phyloP scores from a whole-genome alignment of 2,113 vertebrate genomes.

The Ahaetulla prasina region DNA sequence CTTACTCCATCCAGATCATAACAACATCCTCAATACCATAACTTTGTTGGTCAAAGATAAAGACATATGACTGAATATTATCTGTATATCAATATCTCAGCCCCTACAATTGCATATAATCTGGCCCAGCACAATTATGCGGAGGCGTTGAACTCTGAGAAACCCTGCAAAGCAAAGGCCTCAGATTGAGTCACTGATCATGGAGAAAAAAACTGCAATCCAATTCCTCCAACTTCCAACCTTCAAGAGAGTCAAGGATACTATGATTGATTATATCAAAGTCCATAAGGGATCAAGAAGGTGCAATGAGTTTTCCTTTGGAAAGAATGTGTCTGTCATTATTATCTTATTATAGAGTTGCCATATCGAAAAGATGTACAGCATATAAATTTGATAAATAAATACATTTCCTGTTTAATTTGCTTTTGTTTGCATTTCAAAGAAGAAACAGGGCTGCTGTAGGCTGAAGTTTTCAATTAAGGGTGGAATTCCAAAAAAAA shows the following conservation, averaged over 20 bases:
- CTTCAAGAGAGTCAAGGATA: not conserved
- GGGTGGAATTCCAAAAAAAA: not conserved
- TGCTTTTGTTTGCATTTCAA: not conserved
- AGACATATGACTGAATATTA: not conserved
- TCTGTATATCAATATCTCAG: not conserved
- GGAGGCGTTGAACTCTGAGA: not conserved
- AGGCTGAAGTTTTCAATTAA: not conserved
- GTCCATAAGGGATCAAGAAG: not conserved
- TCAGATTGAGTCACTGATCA: not conserved
- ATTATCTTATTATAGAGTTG: not conserved
- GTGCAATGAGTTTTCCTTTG: not conserved
- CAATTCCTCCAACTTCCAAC: not conserved
- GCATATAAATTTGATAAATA: not conserved
- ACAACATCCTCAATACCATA: not conserved
- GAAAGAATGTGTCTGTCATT: not conserved
- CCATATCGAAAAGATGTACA: not conserved
- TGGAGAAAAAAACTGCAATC: not conserved
- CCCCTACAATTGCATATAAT: not conserved
- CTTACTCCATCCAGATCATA: not conserved
- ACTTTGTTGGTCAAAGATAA: not conserved
- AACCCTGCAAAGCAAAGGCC: not conserved
- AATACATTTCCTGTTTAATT: not conserved
- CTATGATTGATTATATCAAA: not conserved
- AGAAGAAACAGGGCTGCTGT: not conserved
- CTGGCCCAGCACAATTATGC: not conserved